These are phyloP conservation scores for Linurgus olivaceus DNA, from an alignment of 2,797 vertebrate species.

Conservation along the genomic window DNA sequence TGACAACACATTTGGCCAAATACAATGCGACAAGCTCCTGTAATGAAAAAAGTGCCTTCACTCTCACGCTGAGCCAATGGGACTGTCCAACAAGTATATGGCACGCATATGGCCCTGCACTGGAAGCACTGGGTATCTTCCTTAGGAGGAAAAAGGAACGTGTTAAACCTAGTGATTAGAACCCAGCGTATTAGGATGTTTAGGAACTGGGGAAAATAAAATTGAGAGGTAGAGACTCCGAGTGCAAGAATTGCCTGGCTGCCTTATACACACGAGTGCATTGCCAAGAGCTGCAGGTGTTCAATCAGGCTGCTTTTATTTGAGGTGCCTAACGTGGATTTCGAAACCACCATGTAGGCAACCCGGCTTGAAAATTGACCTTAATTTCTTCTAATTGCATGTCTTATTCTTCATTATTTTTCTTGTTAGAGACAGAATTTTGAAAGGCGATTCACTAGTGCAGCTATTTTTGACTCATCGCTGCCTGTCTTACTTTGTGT, in stretches of 20 bases:
- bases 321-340: slow-evolving; percentile 38
- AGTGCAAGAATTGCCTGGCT: slow-evolving; percentile 51
- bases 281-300: slow-evolving; percentile 67
- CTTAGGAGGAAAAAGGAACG: not conserved
- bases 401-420: slow-evolving; percentile 60
- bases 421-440: slow-evolving; percentile 54
- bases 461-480: slow-evolving; percentile 68
- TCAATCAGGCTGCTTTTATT: slow-evolving; percentile 66
- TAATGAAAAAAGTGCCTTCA: not conserved
- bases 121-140: not conserved
- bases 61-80: not conserved
- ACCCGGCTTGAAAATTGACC: slow-evolving; percentile 56
- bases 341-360: not conserved
- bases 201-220: slow-evolving; percentile 18
- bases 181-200: slow-evolving; percentile 6
- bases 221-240: not conserved
- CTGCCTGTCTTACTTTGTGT: slow-evolving; percentile 60
- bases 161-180: not conserved
- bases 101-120: not conserved
- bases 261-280: not conserved
- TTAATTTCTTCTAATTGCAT: slow-evolving; percentile 60
- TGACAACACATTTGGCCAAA: not conserved
- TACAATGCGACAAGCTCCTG: not conserved
- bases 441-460: slow-evolving; percentile 56
- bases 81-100: not conserved